Base-by-base conservation (phyloP, 2,888 invertebrate genomes). In the Acanthosoma haemorrhoidale region DNA sequence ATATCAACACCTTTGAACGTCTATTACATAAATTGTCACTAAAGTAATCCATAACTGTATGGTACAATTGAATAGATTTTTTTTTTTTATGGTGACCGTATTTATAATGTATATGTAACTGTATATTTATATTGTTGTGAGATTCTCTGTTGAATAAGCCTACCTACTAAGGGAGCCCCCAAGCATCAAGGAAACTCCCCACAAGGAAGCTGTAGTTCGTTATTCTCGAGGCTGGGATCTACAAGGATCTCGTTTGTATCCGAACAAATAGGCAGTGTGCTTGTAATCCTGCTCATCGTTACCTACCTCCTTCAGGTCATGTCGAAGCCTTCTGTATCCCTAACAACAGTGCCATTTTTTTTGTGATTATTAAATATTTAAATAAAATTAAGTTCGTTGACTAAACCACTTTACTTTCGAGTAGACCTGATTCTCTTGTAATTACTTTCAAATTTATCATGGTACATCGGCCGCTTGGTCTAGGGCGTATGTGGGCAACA, bases 401-500 rank as follows among this genome's bases (percentile, higher is more conserved):
- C n/a, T n/a, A n/a, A n/a, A n/a, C n/a, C n/a, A n/a, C n/a, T n/a
- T n/a, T n/a, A n/a, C n/a, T n/a, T n/a, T n/a, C n/a, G n/a, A n/a
- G n/a, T n/a, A n/a, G n/a, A n/a, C n/a, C n/a, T n/a, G n/a, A n/a
- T n/a, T n/a, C n/a, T n/a, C n/a, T n/a, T n/a, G n/a, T n/a, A n/a
- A n/a, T 39, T 39, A 39, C n/a, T 39, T n/a, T 15, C 5, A 1
- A 15, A 2, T 4, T 15, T 8, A 5, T 16, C 41, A 41, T 11
- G 41, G n/a, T n/a, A n/a, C n/a, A n/a, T n/a, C 31, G 80, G 80
- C 80, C 79, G 78, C 79, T 80, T 80, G 80, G 81, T 81, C 81
- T 81, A 81, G 81, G 81, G 81, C n/a, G 80, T 80, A 80, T 81
- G 81, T 81, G 80, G 80, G 80, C 80, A 81, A 81, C 80, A 80